Conservation (phyloP, 2,888 invertebrate genomes). For the Autographa pulchrina region DNA sequence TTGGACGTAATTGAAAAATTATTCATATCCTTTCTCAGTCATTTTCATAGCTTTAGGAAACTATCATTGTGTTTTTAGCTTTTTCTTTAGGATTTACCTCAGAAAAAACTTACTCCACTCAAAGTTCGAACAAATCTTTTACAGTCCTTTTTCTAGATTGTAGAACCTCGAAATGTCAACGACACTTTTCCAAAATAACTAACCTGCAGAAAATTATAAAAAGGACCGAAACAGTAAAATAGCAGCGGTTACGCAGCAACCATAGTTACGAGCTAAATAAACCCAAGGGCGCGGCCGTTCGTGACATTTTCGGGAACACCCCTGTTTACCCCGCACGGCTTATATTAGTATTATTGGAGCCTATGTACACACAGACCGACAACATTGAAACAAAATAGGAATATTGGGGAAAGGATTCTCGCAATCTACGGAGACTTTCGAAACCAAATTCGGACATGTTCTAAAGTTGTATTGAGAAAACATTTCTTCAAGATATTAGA, state of each 20-base stretch:
- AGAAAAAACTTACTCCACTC: no score
- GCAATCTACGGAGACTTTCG: background rate
- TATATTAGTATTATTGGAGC: conserved; percentile 29
- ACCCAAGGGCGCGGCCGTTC: conserved; percentile 49
- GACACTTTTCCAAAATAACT: no score
- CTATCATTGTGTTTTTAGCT: no score
- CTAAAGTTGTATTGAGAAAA: background rate
- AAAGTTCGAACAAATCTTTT: no score
- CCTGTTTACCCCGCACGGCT: conserved; percentile 49
- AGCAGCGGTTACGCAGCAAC: conserved; percentile 35
- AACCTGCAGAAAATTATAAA: background rate
- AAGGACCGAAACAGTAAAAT: conserved; percentile 6
- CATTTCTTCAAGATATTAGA: background rate
- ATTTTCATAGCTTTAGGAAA: no score
- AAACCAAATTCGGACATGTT: no score
- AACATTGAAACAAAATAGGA: conserved; percentile 30
- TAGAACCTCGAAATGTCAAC: no score
- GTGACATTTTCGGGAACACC: conserved; percentile 44
- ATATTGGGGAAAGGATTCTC: conserved; percentile 6
- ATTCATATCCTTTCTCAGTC: background rate
- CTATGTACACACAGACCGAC: conserved; percentile 27
- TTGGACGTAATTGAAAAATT: background rate
- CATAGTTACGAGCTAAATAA: conserved; percentile 34
- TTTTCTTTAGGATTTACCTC: no score
- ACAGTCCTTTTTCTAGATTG: no score